Percentiles rank a stretch among this genome's conserved stretches.
Conservation (phyloP, 2,888 invertebrate genomes). For the Scotopteryx bipunctaria region DNA sequence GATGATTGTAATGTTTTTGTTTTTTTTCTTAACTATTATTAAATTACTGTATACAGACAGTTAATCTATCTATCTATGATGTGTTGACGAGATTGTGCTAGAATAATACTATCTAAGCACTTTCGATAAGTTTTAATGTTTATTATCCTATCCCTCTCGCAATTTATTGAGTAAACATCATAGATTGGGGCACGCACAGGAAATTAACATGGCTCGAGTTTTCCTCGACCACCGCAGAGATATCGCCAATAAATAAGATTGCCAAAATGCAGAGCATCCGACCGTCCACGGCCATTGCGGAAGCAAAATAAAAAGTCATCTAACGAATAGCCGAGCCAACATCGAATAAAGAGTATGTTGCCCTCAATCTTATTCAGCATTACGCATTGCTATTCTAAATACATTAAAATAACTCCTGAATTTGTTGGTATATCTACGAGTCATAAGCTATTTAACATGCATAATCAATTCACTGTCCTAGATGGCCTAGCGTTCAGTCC, state of each 20-base stretch:
- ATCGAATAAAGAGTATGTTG: conserved; percentile 9
- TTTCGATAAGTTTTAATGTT: conserved; percentile 22
- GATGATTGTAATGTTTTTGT: no score
- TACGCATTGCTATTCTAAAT: not conserved
- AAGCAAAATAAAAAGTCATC: conserved; percentile 66
- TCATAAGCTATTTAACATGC: not conserved
- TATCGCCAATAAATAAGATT: conserved; percentile 77
- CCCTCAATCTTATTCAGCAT: not conserved
- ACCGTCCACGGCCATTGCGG: conserved; percentile 53
- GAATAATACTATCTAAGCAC: conserved; percentile 1
- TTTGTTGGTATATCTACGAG: not conserved
- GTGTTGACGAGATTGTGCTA: not conserved
- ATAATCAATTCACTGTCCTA: no score
- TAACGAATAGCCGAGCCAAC: conserved; percentile 20
- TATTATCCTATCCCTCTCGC: conserved; percentile 31
- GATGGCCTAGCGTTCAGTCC: no score
- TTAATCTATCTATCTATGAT: no score
- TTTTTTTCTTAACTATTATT: no score
- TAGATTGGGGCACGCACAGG: conserved; percentile 59
- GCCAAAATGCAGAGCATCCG: conserved; percentile 64
- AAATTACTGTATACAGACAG: no score
- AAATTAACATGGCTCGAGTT: conserved; percentile 78
- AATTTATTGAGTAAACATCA: conserved; percentile 45
- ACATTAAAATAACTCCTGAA: not conserved
- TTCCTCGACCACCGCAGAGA: conserved; percentile 64